Evolutionary conservation across 92 coral and sea anemone genomes (phyloP).

Genomic region (Phenganax subtilis): DNA sequence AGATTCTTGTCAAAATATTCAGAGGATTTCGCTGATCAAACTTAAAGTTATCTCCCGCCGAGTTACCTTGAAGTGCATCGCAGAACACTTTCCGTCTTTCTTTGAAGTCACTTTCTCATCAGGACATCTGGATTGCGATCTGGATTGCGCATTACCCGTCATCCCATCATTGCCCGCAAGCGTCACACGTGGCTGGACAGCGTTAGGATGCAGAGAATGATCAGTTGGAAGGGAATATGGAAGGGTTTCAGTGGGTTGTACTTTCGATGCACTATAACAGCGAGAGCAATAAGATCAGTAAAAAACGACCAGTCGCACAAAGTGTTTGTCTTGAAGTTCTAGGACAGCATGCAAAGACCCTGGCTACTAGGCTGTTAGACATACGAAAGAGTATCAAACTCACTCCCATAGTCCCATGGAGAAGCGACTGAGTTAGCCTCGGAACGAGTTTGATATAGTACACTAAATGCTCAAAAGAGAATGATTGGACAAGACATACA

Average conservation of each 20-base stretch:
- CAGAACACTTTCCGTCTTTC: background rate
- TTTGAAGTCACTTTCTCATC: conserved; percentile 45
- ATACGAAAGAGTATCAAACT: too few relatives aligned
- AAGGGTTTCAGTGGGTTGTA: conserved; percentile 49
- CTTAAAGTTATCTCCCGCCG: background rate
- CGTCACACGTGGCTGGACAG: conserved; percentile 80
- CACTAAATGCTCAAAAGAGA: too few relatives aligned
- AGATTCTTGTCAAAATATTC: too few relatives aligned
- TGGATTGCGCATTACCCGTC: conserved; percentile 78
- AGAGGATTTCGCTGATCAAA: too few relatives aligned
- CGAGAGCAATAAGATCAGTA: background rate
- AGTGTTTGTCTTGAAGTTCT: background rate
- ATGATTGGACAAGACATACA: too few relatives aligned
- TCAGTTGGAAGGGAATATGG: conserved; percentile 81
- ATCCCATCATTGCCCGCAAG: conserved; percentile 91
- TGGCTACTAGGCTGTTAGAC: too few relatives aligned
- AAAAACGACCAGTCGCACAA: background rate
- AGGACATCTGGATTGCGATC: conserved; percentile 89
- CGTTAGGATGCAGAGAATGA: conserved; percentile 92
- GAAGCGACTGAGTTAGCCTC: too few relatives aligned
- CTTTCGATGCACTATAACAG: conserved; percentile 34
- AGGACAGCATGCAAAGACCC: too few relatives aligned
- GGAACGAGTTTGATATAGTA: too few relatives aligned
- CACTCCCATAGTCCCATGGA: too few relatives aligned
- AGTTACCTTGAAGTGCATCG: conserved; percentile 6